phyloP scores from a whole-genome alignment of 2,797 vertebrate genomes.

The Chromis chromis region DNA sequence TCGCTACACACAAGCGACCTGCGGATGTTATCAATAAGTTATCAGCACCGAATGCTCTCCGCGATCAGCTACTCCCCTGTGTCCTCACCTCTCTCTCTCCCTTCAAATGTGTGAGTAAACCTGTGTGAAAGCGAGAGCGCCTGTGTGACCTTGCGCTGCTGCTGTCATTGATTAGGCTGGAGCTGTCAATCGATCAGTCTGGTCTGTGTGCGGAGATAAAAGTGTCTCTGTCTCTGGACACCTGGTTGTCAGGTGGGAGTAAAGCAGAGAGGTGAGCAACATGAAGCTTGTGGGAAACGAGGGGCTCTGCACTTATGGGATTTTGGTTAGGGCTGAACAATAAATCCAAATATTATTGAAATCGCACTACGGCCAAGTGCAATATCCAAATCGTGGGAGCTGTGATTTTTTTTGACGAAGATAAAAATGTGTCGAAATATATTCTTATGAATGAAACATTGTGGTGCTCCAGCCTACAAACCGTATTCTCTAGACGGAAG shows the following conservation, averaged over 20 bases:
- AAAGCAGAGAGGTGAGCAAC: constrained; percentile 14
- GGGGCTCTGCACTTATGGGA: neutral
- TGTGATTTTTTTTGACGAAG: no score
- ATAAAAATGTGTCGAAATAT: no score
- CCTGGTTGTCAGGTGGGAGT: constrained; percentile 50
- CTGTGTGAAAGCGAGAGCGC: constrained; percentile 27
- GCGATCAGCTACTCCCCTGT: constrained; percentile 33
- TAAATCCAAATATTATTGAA: no score
- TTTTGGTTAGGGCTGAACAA: neutral
- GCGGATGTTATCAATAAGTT: constrained; percentile 49
- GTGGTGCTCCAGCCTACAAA: no score
- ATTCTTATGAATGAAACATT: no score
- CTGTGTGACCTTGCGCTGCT: constrained; percentile 78
- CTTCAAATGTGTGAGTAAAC: constrained; percentile 15
- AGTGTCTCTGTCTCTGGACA: constrained; percentile 70
- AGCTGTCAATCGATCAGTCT: constrained; percentile 83
- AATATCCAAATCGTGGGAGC: no score
- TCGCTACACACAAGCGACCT: constrained; percentile 31
- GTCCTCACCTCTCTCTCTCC: constrained; percentile 28
- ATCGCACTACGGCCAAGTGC: no score
- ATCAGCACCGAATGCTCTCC: constrained; percentile 39
- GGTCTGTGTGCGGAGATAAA: constrained; percentile 81
- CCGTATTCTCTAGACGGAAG: no score
- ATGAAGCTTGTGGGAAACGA: neutral
- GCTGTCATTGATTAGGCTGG: constrained; percentile 74